Percentiles rank a stretch among this genome's conserved stretches.
phyloP scores from a whole-genome alignment of 2,797 vertebrate genomes.

The Gymnothorax javanicus region DNA sequence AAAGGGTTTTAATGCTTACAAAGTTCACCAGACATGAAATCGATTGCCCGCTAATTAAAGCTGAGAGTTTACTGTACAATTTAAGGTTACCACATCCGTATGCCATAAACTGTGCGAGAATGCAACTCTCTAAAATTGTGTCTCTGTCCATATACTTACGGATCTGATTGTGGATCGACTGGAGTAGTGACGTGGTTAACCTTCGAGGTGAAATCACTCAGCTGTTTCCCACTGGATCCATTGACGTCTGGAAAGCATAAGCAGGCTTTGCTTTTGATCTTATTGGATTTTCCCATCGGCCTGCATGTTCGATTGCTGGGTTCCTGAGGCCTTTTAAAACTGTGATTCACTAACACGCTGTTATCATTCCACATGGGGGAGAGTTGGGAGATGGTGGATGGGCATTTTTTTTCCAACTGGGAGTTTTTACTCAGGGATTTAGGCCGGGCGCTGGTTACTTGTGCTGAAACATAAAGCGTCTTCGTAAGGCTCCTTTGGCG shows the following conservation, averaged over 20 bases:
- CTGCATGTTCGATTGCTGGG: constrained; percentile 6
- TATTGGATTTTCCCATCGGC: neutral
- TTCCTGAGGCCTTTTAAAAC: neutral
- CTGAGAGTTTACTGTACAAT: no score
- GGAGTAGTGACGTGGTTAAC: neutral
- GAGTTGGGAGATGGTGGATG: neutral
- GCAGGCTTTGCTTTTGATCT: neutral
- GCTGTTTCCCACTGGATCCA: neutral
- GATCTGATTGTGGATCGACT: no score
- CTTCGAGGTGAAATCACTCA: neutral
- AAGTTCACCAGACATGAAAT: no score
- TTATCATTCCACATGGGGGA: neutral
- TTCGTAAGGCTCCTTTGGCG: no score
- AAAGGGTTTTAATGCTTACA: no score
- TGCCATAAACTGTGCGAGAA: no score
- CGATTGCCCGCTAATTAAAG: no score
- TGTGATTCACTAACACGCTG: neutral
- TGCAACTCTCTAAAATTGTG: no score
- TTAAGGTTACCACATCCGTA: no score
- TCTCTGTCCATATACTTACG: no score
- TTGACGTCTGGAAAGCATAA: neutral
- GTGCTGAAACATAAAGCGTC: no score
- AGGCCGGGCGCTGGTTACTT: no score
- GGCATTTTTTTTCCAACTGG: neutral
- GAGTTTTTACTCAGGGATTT: neutral